Base-by-base conservation (phyloP, 2,797 vertebrate genomes). In the Botia almorhae region DNA sequence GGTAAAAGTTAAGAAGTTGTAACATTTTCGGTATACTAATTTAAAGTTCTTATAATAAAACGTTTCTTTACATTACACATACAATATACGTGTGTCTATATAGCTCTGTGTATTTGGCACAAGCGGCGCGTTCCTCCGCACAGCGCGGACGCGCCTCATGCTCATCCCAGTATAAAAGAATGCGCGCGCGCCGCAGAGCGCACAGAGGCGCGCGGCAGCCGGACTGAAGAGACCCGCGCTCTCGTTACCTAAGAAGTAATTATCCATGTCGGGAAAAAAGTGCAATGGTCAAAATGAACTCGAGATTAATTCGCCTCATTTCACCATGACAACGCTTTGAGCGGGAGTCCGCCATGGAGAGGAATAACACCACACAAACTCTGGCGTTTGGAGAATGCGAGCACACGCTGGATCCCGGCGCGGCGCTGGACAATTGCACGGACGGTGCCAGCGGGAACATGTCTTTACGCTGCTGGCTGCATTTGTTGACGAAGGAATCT, bases 401-500 rank as follows among this genome's bases (percentile, higher is more conserved):
- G 81, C 87, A 91, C n/a, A 77, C 83, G 3, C 48, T 88, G 69
- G 91, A 92, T n/a, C 90, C 92, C 69, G 85, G 48, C 13, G 7
- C 19, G 2, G 77, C 26, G 17, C 81, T 83, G 36, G 91, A 88
- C n/a, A 93, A 93, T 83, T 90, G 87, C 26, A 90, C 88, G 0
- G 83, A 86, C 0, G 82, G 77, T 4, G 76, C 87, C 64, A 81
- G 77, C 36, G 83, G 88, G 69, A 94, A 94, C 81, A 85, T 94
- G 74, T 94, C 93, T 1, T 89, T 95, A 60, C 90, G 90, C 83
- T 95, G 94, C 88, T 95, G 93, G 93, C 85, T 94, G 86, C 88
- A 94, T 72, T 87, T 94, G 10, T 89, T 94, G 82, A 91, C 87
- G 39, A 91, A 85, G 82, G 94, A 94, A 43, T 93, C 91, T 0